Conservation (phyloP, 1,140 invertebrate species). For the Megalopta genalis region DNA sequence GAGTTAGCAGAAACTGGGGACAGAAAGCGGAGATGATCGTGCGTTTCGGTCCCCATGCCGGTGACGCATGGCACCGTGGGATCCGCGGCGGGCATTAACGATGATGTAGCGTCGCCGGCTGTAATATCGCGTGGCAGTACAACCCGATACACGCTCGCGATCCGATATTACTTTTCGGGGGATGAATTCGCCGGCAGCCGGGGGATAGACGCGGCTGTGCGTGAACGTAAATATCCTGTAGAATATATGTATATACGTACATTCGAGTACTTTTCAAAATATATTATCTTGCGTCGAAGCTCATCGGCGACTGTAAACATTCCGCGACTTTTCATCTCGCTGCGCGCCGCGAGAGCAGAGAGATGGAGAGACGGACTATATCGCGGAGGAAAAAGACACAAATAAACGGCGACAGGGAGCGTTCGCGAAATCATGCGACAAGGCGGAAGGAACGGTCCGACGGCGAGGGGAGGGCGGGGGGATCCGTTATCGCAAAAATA, state of each 20-base stretch:
- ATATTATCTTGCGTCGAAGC: conserved; percentile 32
- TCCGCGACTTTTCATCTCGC: conserved; percentile 35
- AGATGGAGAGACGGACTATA: conserved; percentile 7
- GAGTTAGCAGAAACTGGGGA: conserved; percentile 25
- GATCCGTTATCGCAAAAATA: conserved; percentile 50
- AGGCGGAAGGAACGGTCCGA: conserved; percentile 3
- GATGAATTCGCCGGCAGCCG: conserved; percentile 17
- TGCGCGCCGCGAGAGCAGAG: too few relatives aligned
- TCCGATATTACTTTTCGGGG: conserved; percentile 33
- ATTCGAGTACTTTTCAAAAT: conserved; percentile 11
- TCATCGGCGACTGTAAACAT: conserved; percentile 27
- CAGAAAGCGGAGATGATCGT: conserved; percentile 37
- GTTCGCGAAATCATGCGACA: conserved; percentile 11
- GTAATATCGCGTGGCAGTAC: conserved; percentile 27
- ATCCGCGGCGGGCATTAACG: conserved; percentile 22
- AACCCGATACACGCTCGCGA: conserved; percentile 33
- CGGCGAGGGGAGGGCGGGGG: not conserved
- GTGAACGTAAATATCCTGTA: conserved; percentile 33
- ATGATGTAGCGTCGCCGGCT: conserved; percentile 30
- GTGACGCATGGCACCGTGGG: conserved; percentile 13
- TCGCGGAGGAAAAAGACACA: conserved; percentile 11
- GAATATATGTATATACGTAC: conserved; percentile 1
- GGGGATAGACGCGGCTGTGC: not conserved
- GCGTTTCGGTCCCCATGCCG: conserved; percentile 7
- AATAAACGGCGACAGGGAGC: conserved; percentile 7